Evolutionary conservation across 2,888 invertebrate species (phyloP), one percentile per base, ranked within the genome.

Genomic region (Cerceris ruficornis): DNA sequence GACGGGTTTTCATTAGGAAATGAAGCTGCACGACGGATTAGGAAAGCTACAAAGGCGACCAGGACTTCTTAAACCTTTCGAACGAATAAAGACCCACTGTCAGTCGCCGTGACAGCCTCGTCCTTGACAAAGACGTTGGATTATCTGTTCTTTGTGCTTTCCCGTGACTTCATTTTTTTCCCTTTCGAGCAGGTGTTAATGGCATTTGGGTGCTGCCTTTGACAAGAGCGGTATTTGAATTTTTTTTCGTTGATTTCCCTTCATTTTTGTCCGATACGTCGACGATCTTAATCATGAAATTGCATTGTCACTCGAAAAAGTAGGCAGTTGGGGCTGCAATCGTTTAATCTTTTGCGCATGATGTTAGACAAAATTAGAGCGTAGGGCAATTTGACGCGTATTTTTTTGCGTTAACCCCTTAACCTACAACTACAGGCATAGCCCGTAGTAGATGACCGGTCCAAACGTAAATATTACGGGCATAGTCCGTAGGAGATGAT

Each of bases 11-110:
- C 77, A 73, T 69, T 81, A 74, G 61, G 70, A 64, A 74, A 77
- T 62, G 60, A 59, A 67, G 65, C 71, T 80, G 66, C 46, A 71
- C 57, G 71, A 58, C 15, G 85, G 83, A 84, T 86, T 85, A 85
- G 81, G 68, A 69, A 69, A 70, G 70, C 14, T 66, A 75, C 70
- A 75, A 70, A 64, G 67, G 43, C 59, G 13, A n/a, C n/a, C 43
- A 65, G 59, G 55, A 80, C 69, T 69, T 46, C 66, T 46, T 14
- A 69, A 69, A 71, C 72, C 67, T 57, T 61, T 43, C 28, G 15
- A 66, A 61, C 54, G 75, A 39, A 75, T 69, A 72, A 69, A 60
- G 66, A 80, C 58, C 50, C 46, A 13, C 75, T 69, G 73, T 65
- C 76, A 70, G 54, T 55, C 17, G 50, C 28, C 59, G 55, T 75